Base-by-base conservation (phyloP, 2,797 vertebrate genomes). In the Perodicticus potto region DNA sequence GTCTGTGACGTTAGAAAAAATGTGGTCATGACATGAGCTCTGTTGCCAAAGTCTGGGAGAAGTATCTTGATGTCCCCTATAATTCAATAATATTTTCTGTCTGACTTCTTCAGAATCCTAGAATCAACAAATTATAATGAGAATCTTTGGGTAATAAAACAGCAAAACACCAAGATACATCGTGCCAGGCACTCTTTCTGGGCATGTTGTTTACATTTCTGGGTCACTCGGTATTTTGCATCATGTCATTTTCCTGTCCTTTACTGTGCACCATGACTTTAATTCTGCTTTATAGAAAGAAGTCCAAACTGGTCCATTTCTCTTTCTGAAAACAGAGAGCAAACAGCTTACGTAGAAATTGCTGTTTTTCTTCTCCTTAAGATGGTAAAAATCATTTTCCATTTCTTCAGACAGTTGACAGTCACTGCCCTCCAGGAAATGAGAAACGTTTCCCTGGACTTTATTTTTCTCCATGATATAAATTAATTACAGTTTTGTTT, bases 341-440 rank as follows among this genome's bases (percentile, higher is more conserved):
- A 97, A 97, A 97, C 82, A 97, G 69, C 45, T 76, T 97, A 96
- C 96, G 95, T 93, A 89, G 72, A 96, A 94, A 93, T 96, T 93
- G 82, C 95, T 97, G 96, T 96, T 96, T 98, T 97, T 84, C 93
- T 94, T 96, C 78, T 87, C 84, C 73, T 34, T 94, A 40, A 19
- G 81, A 95, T 80, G 93, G 94, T 97, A 93, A 96, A 97, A 97
- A 89, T 95, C 69, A 95, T 97, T 97, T 97, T 97, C 97, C 97
- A 96, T 96, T 97, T 97, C 96, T 97, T 97, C 96, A 97, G 81
- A 85, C 93, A 85, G 49, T 96, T 17, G 78, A 96, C 95, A 97
- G 74, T 96, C 95, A 86, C 77, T 88, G 76, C 96, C 97, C 96
- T 97, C 89, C 89, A 95, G 94, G 95, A 97, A 98, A 96, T 94